These are phyloP conservation scores for Tinea semifulvella DNA, from an alignment of 2,888 invertebrate genomes.

Conservation along the genomic window DNA sequence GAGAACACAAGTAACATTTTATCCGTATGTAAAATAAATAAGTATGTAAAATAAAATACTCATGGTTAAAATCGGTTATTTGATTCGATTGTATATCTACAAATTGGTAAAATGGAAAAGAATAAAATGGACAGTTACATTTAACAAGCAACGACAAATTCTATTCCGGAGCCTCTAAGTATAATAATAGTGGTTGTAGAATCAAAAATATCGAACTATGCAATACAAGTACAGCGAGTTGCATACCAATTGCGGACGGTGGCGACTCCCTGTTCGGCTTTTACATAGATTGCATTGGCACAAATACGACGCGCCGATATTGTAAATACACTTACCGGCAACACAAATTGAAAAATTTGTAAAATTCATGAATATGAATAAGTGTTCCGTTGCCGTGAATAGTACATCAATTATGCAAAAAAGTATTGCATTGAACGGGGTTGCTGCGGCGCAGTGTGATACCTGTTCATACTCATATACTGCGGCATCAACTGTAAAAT, in stretches of 20 bases:
- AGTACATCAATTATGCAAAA: constrained; percentile 63
- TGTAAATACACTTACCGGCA: constrained; percentile 53
- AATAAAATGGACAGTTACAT: neutral
- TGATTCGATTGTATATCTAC: no score
- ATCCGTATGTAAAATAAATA: neutral
- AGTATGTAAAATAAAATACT: neutral
- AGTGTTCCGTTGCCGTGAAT: constrained; percentile 53
- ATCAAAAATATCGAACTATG: constrained; percentile 37
- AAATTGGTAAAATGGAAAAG: no score
- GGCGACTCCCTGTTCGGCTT: constrained; percentile 34
- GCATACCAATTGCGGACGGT: constrained; percentile 20
- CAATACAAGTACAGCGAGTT: constrained; percentile 23
- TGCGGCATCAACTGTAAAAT: constrained; percentile 10
- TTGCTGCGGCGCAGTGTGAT: constrained; percentile 26
- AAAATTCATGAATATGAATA: constrained; percentile 65
- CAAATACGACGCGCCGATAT: constrained; percentile 46
- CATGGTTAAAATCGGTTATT: neutral
- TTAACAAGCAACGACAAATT: neutral
- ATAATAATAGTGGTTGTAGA: constrained; percentile 20
- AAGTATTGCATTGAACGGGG: constrained; percentile 48
- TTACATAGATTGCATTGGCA: constrained; percentile 53
- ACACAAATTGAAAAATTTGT: constrained; percentile 59
- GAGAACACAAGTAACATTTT: neutral
- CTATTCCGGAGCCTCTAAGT: constrained; percentile 3
- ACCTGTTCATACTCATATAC: constrained; percentile 15